Evolutionary conservation across 2,113 vertebrate genomes (phyloP).

Genomic region (Ptychochromis oligacanthus): DNA sequence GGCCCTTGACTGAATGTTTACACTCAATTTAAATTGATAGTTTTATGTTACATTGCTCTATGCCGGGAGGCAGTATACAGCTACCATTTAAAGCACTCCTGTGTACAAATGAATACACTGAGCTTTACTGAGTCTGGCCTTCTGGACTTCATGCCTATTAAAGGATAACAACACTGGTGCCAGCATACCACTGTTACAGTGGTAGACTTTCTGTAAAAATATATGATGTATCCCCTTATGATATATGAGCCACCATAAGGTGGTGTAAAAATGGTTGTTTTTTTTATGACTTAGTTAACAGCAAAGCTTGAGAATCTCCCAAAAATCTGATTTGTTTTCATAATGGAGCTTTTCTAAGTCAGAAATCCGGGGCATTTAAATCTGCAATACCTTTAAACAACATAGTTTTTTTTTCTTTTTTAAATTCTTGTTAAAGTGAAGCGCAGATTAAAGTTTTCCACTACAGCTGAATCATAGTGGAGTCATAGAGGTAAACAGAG

Average conservation of each 20-base stretch:
- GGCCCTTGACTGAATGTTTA: no score
- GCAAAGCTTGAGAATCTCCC: not conserved
- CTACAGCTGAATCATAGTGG: slow-evolving; percentile 28
- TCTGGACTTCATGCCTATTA: not conserved
- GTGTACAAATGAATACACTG: not conserved
- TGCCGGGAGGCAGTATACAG: not conserved
- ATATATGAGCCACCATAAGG: not conserved
- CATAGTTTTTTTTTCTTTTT: not conserved
- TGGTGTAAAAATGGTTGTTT: not conserved
- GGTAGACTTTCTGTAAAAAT: not conserved
- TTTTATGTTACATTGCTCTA: not conserved
- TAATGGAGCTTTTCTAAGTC: not conserved
- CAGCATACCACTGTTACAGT: not conserved
- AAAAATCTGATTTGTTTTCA: not conserved
- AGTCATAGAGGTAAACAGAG: slow-evolving; percentile 19
- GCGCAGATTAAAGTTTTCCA: slow-evolving; percentile 15
- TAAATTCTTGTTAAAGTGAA: not conserved
- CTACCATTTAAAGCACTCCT: not conserved
- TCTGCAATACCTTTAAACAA: not conserved
- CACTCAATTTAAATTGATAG: not conserved
- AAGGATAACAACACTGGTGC: not conserved
- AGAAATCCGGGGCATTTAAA: not conserved
- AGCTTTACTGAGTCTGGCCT: not conserved
- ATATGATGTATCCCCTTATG: not conserved
- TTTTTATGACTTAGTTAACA: not conserved